phyloP scores from a whole-genome alignment of 1,140 invertebrate genomes.

The Drosophila teissieri region DNA sequence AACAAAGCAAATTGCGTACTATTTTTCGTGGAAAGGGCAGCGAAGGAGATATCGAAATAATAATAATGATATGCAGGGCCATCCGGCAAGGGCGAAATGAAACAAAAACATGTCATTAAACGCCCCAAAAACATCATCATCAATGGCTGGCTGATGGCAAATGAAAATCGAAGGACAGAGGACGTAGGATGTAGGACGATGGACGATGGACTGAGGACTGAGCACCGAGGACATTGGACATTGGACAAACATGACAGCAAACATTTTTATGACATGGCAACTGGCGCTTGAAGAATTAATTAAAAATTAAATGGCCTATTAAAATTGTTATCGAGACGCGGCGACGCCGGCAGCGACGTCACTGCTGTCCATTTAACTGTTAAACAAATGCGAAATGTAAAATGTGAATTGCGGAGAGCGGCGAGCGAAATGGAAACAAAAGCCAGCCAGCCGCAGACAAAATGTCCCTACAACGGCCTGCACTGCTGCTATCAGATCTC shows the following conservation, averaged over 20 bases:
- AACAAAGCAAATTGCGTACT: conserved; percentile 59
- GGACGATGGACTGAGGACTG: conserved; percentile 12
- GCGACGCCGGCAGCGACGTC: conserved; percentile 49
- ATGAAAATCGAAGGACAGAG: neutral
- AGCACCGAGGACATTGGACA: neutral
- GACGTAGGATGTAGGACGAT: conserved; percentile 8
- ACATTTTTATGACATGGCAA: conserved; percentile 79
- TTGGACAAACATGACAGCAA: conserved; percentile 65
- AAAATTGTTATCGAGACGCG: conserved; percentile 80
- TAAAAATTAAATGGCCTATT: conserved; percentile 82
- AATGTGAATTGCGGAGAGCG: neutral
- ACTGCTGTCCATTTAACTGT: conserved; percentile 47
- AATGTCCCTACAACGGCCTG: conserved; percentile 24
- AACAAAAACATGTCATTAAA: conserved; percentile 73
- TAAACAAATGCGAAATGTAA: conserved; percentile 46
- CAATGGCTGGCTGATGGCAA: conserved; percentile 2
- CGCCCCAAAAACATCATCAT: conserved; percentile 32
- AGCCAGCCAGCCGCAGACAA: conserved; percentile 40
- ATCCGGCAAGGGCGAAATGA: conserved; percentile 36
- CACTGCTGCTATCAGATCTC: conserved; percentile 37
- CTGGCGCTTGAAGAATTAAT: conserved; percentile 81
- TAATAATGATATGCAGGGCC: conserved; percentile 74
- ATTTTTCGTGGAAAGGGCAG: conserved; percentile 1
- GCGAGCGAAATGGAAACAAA: conserved; percentile 54
- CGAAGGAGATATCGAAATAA: conserved; percentile 46